Evolutionary conservation across 1,140 invertebrate species (phyloP).

Genomic region (Trinorchestia longiramus): DNA sequence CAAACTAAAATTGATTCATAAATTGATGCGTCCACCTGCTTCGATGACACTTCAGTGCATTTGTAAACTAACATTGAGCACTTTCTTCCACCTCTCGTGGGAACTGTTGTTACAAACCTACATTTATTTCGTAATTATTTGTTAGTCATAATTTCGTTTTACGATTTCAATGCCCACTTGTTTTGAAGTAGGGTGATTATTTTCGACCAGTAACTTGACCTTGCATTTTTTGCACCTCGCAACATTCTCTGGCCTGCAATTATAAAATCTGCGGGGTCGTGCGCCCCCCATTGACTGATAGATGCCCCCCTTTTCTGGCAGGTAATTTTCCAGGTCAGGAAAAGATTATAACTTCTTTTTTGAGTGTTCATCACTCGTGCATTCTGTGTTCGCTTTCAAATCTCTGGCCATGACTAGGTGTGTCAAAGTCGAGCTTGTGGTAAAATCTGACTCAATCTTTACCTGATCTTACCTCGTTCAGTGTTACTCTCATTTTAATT

Average conservation of each 20-base stretch:
- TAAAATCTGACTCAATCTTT: not conserved
- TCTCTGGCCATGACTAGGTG: not conserved
- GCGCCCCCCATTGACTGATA: not conserved
- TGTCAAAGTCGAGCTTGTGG: not conserved
- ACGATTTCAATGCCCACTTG: not conserved
- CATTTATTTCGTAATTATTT: no score
- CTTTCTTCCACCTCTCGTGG: not conserved
- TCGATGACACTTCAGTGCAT: not conserved
- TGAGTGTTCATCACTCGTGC: not conserved
- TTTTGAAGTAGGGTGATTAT: not conserved
- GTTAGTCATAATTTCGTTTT: not conserved
- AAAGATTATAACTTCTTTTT: slow-evolving; percentile 38
- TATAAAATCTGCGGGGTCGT: slow-evolving; percentile 9
- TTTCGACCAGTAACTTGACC: not conserved
- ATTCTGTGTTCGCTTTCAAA: not conserved
- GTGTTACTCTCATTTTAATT: not conserved
- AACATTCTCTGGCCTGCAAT: not conserved
- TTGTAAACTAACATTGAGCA: not conserved
- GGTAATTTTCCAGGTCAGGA: slow-evolving; percentile 33
- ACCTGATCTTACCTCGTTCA: not conserved
- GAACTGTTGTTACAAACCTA: not conserved
- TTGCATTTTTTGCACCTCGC: not conserved
- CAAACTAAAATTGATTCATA: not conserved
- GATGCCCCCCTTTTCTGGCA: not conserved
- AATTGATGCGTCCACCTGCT: not conserved